Base-by-base conservation (phyloP, 1,140 invertebrate species). In the Procambarus clarkii region DNA sequence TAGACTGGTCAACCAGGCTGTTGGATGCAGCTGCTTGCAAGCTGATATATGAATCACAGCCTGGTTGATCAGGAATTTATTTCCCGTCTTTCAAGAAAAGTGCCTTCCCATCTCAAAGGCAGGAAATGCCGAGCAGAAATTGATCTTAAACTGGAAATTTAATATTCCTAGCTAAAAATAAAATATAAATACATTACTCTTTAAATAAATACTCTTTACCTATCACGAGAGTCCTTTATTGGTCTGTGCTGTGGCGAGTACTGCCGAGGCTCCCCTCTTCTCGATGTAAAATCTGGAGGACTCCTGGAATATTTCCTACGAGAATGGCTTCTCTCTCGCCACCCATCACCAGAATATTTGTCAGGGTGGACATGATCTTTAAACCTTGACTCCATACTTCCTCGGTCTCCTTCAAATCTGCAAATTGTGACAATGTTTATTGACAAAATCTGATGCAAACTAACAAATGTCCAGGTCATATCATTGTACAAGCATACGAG, bases 331-430 rank as follows among this genome's bases (percentile, higher is more conserved):
- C 81, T 64, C 8, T 34, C n/a, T 11, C 24, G 58, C 81, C 81
- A 83, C 8, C 54, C 44, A 45, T 69, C 58, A 21, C 45, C 81
- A 44, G 58, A 3, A 45, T 45, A 83, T 18, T 60, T 83, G 8
- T 34, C 15, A 45, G 34, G 21, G 2, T 44, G 24, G 34, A n/a
- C n/a, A 64, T n/a, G 54, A 11, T 45, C 81, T 64, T 83, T 83
- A 48, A 45, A 83, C 45, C 64, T 83, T 46, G 58, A 45, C 24
- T 83, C 81, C 24, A 83, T 4, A 46, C 81, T 83, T 58, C 81
- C 58, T 45, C 34, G 54, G 1, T 83, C 81, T n/a, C 81, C 64
- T 15, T 83, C 81, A 45, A 60, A 83, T 48, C 81, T 83, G 24
- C 34, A 64, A 64, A 13, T 11, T 64, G 13, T 34, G 2, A 11